A percentile compares a stretch with the other conserved stretches of the same genome.
phyloP scores from a whole-genome alignment of 2,797 vertebrate genomes.

The Austrolebias charrua region DNA sequence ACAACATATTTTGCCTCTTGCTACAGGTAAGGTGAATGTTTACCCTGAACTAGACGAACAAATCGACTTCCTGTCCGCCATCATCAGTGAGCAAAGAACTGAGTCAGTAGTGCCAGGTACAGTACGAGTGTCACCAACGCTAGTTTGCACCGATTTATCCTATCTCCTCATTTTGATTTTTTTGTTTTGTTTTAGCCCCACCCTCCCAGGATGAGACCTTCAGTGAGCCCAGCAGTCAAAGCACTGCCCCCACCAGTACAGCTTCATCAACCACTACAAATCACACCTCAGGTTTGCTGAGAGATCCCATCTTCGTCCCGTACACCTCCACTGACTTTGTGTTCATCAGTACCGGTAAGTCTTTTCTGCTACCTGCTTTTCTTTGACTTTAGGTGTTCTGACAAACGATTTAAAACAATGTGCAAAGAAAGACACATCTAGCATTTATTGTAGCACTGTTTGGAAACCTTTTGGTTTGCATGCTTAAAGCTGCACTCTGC shows the following conservation, averaged over 20 bases:
- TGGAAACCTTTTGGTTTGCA: no score
- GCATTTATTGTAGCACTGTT: no score
- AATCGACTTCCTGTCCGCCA: conserved; percentile 86
- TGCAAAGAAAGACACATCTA: no score
- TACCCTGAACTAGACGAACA: conserved; percentile 84
- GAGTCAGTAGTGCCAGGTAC: conserved; percentile 70
- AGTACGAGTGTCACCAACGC: not conserved
- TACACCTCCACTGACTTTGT: conserved; percentile 72
- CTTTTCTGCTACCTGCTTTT: not conserved
- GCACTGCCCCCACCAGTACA: conserved; percentile 4
- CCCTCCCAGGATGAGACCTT: conserved; percentile 38
- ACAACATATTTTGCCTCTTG: conserved; percentile 11
- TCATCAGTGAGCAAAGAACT: conserved; percentile 79
- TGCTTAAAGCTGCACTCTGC: no score
- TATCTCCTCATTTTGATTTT: not conserved
- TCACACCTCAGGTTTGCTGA: conserved; percentile 51
- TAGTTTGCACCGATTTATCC: not conserved
- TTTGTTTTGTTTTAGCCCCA: conserved; percentile 28
- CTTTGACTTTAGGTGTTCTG: no score
- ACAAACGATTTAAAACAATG: no score
- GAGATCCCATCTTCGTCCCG: conserved; percentile 66
- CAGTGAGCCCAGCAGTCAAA: conserved; percentile 14
- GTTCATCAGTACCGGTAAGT: conserved; percentile 85
- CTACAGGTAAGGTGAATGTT: conserved; percentile 54
- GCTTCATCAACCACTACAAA: conserved; percentile 37